A percentile compares a stretch with the other conserved stretches of the same genome.
phyloP scores from a whole-genome alignment of 1,140 invertebrate genomes.

The Eulimnadia texana region DNA sequence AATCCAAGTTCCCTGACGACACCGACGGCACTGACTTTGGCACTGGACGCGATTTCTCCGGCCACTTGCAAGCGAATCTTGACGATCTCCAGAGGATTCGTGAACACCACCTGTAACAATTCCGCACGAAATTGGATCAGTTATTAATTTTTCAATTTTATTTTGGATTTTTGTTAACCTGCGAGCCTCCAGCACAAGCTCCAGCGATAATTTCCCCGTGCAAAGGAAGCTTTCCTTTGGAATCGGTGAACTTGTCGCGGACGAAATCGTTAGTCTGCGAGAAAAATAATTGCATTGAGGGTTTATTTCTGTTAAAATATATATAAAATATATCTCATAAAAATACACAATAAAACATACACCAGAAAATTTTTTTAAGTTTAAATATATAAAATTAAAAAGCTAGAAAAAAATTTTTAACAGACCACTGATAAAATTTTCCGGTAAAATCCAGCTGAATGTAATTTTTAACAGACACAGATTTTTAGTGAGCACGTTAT shows the following conservation, averaged over 20 bases:
- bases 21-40: slow-evolving; percentile 64
- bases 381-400: background rate
- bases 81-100: slow-evolving; percentile 97
- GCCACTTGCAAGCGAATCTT: slow-evolving; percentile 98
- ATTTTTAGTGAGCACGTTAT: too few relatives aligned
- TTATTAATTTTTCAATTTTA: slow-evolving; percentile 6
- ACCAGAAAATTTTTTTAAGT: too few relatives aligned
- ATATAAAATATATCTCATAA: too few relatives aligned
- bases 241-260: slow-evolving; percentile 83
- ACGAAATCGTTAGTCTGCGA: slow-evolving; percentile 79
- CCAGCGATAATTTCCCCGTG: slow-evolving; percentile 82
- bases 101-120: slow-evolving; percentile 88
- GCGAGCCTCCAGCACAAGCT: slow-evolving; percentile 57
- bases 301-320: too few relatives aligned
- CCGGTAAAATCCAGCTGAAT: too few relatives aligned
- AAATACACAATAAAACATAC: too few relatives aligned
- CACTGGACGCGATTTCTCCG: slow-evolving; percentile 74
- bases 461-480: too few relatives aligned
- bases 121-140: slow-evolving; percentile 72
- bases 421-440: too few relatives aligned
- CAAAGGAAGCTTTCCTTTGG: slow-evolving; percentile 68
- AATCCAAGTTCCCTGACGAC: slow-evolving; percentile 88
- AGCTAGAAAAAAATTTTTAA: too few relatives aligned
- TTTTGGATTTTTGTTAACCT: slow-evolving; percentile 6
- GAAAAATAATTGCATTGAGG: slow-evolving; percentile 17